phyloP scores from a whole-genome alignment of 2,888 invertebrate species.

The Mythimna lalbum region DNA sequence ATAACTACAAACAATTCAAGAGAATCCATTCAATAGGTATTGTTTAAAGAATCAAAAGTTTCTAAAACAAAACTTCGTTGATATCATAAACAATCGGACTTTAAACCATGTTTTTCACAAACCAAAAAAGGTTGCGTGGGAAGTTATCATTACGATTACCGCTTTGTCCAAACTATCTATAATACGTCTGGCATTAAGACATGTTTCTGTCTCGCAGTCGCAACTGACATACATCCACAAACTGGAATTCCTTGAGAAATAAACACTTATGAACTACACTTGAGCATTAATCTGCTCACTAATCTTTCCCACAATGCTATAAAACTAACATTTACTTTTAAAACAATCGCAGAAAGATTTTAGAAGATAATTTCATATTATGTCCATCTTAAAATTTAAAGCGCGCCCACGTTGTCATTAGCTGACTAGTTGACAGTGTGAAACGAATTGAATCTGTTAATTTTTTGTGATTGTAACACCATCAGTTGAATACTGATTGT shows the following conservation, averaged over 20 bases:
- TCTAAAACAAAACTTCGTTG: conserved; percentile 17
- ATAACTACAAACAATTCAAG: conserved; percentile 23
- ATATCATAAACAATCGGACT: conserved; percentile 45
- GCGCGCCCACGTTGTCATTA: conserved; percentile 24
- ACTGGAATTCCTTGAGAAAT: conserved; percentile 61
- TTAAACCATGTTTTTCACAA: conserved; percentile 56
- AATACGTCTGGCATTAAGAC: conserved; percentile 38
- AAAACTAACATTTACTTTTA: conserved; percentile 27
- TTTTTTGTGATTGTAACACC: conserved; percentile 16
- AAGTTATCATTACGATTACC: conserved; percentile 50
- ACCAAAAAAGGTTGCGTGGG: conserved; percentile 46
- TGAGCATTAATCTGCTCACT: conserved; percentile 42
- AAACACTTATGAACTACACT: conserved; percentile 55
- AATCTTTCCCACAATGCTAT: conserved; percentile 53
- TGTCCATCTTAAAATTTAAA: background rate
- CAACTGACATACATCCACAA: conserved; percentile 56
- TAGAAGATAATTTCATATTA: conserved; percentile 3
- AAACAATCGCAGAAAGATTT: conserved; percentile 29
- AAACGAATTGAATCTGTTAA: background rate
- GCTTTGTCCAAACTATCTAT: conserved; percentile 46
- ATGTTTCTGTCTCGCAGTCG: conserved; percentile 36
- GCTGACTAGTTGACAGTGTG: conserved; percentile 1
- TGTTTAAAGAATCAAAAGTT: conserved; percentile 9
- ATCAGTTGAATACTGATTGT: background rate
- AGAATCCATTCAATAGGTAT: conserved; percentile 21